Percentiles rank a stretch among this genome's conserved stretches.
These are phyloP conservation scores for Pomatostomus ruficeps DNA, from an alignment of 2,113 vertebrate genomes.

Conservation along the genomic window DNA sequence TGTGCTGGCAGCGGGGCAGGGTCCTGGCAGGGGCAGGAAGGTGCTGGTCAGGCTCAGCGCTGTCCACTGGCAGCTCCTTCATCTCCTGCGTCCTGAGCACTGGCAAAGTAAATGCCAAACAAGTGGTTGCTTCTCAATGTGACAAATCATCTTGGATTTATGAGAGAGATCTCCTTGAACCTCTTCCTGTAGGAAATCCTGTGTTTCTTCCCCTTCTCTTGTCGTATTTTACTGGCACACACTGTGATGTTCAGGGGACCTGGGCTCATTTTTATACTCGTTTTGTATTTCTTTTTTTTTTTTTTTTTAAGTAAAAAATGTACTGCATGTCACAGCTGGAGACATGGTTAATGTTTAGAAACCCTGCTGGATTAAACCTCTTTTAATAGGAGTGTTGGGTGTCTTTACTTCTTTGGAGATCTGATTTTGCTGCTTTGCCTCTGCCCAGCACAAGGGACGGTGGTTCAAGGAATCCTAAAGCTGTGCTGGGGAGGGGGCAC, in stretches of 20 bases:
- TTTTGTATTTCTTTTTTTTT: constrained; percentile 16
- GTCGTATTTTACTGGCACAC: not conserved
- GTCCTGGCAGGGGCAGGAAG: not conserved
- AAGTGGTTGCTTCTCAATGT: not conserved
- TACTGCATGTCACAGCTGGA: constrained; percentile 64
- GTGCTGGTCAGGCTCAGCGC: not conserved
- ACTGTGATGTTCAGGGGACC: constrained; percentile 41
- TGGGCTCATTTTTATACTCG: constrained; percentile 14
- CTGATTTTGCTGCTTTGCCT: not conserved
- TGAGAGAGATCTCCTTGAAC: not conserved
- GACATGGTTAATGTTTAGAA: constrained; percentile 40
- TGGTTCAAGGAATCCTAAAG: not conserved
- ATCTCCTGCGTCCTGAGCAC: not conserved
- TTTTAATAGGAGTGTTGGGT: not conserved
- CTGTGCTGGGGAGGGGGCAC: not conserved
- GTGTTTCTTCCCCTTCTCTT: not conserved
- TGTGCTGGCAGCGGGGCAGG: not conserved
- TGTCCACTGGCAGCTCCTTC: not conserved
- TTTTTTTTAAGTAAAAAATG: not conserved
- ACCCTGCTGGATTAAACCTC: constrained; percentile 62
- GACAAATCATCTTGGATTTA: not conserved
- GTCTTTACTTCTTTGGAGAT: not conserved
- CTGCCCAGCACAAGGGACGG: not conserved
- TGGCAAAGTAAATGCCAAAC: not conserved
- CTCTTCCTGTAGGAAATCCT: not conserved